A percentile compares a stretch with the other conserved stretches of the same genome.
phyloP scores from a whole-genome alignment of 2,888 invertebrate genomes.

The Cotesia congregata region DNA sequence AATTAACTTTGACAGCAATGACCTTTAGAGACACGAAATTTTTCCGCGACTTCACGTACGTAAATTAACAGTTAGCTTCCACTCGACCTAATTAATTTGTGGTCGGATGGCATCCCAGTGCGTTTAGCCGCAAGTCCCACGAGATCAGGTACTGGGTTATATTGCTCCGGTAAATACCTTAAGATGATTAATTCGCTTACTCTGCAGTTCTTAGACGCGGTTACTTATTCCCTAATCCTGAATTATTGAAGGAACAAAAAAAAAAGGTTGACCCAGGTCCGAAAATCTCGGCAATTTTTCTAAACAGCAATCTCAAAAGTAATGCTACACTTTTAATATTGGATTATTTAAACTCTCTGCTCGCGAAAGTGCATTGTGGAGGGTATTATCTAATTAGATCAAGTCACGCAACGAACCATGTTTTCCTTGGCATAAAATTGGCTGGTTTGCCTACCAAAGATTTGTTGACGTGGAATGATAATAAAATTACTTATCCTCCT shows the following conservation, averaged over 20 bases:
- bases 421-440: not conserved
- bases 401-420: slow-evolving; percentile 10
- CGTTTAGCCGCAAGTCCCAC: slow-evolving; percentile 4
- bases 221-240: not conserved
- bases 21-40: not conserved
- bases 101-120: not conserved
- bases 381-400: slow-evolving; percentile 16
- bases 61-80: not conserved
- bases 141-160: slow-evolving; percentile 1
- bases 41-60: not conserved
- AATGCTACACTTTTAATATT: not conserved
- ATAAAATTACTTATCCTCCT: slow-evolving; percentile 12
- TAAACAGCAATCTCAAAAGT: not conserved
- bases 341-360: not conserved
- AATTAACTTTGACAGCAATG: too few species aligned
- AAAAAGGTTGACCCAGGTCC: too few species aligned
- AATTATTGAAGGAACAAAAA: too few species aligned
- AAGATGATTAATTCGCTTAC: not conserved
- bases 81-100: slow-evolving; percentile 15
- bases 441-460: not conserved
- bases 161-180: not conserved
- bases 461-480: slow-evolving; percentile 16
- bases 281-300: too few species aligned
- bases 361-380: not conserved
- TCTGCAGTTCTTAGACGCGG: not conserved